Base-by-base conservation (phyloP, 2,113 vertebrate species). In the Plectropomus leopardus region DNA sequence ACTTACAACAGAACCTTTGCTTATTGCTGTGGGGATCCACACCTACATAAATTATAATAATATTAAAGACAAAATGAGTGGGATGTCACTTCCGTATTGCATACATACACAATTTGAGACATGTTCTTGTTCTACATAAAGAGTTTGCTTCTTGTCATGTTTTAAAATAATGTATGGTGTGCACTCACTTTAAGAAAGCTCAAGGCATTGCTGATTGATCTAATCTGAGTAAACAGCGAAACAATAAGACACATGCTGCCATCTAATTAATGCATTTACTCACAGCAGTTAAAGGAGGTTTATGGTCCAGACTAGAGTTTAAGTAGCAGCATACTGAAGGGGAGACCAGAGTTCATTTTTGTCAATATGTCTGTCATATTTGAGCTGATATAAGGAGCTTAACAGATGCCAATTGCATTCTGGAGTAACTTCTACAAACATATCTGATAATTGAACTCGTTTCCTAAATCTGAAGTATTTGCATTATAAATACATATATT, bases 91-190 rank as follows among this genome's bases (percentile, higher is more conserved):
- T 15, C 8, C 8, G 6, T 32, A 32, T 6, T 32, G 32, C 19
- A 23, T 6, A 14, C 24, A 6, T n/a, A 9, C 9, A 54, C 24
- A 24, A 64, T 72, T 45, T 47, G 44, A 23, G 21, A 60, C 13
- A 23, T 21, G 23, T n/a, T 16, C 19, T 44, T 28, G 7, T 40
- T 51, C 7, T 7, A 21, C 32, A 34, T 6, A 50, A 40, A 73
- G 47, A 61, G 11, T 45, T 76, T 76, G 51, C 73, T 57, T 66
- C 51, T 9, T 47, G 40, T 76, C 40, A 34, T 55, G 24, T 69
- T 51, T 67, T 4, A 19, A 59, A 59, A 51, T 76, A 36, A 59
- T 48, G 48, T 67, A 1, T 40, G 5, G 11, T 60, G 16, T 6
- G 1, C 4, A 14, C 45, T 73, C 24, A 73, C 24, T 59, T 51